A percentile compares a stretch with the other conserved stretches of the same genome.
Conservation (phyloP, 2,113 vertebrate species). For the Marmota flaviventris region DNA sequence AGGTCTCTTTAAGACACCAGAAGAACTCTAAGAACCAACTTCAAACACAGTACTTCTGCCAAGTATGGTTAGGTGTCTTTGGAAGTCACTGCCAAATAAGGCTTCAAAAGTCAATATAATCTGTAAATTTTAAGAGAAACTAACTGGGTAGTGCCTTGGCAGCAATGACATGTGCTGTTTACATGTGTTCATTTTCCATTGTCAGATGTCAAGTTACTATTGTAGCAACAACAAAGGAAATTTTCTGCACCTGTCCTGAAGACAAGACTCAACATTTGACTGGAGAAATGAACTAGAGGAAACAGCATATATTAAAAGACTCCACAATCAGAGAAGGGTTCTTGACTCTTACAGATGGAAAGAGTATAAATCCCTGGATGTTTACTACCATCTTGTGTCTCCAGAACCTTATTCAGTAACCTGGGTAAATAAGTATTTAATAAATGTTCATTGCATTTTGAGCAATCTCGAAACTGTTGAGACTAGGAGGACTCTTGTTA, state of each 20-base stretch:
- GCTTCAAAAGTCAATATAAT: slow-evolving; percentile 54
- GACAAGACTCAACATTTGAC: neutral
- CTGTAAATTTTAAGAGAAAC: slow-evolving; percentile 51
- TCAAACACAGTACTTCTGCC: slow-evolving; percentile 8
- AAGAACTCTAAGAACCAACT: slow-evolving; percentile 50
- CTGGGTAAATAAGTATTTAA: neutral
- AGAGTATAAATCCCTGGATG: neutral
- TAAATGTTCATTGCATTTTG: neutral
- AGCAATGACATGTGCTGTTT: slow-evolving; percentile 19
- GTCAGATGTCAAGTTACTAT: neutral
- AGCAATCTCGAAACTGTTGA: too few relatives aligned
- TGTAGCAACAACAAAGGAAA: neutral
- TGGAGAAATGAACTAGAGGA: neutral
- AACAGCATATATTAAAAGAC: neutral
- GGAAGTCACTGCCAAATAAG: slow-evolving; percentile 27
- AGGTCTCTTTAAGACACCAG: neutral
- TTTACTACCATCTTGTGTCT: neutral
- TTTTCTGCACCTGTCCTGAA: slow-evolving; percentile 12
- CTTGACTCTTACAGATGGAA: neutral
- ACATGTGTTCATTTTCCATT: neutral
- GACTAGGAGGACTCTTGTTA: too few relatives aligned
- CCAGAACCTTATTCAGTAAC: neutral
- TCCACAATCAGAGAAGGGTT: neutral
- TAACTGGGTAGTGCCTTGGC: neutral
- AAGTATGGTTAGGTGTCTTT: neutral